Base-by-base conservation (phyloP, 2,113 vertebrate species). In the Gallinago media region DNA sequence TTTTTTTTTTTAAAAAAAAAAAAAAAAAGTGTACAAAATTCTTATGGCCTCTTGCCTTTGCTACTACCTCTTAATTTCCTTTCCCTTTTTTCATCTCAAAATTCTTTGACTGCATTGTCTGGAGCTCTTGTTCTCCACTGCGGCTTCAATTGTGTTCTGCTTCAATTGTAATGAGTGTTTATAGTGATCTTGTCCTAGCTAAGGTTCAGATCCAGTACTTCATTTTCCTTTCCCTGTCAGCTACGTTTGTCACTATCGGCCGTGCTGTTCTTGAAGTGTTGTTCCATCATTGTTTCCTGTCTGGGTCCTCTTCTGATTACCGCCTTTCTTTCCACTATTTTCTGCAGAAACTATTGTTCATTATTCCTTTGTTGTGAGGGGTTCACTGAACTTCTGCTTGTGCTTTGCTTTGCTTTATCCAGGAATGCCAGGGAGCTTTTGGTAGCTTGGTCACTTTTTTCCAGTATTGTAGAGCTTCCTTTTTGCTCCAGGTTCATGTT, bases 41-140 rank as follows among this genome's bases (percentile, higher is more conserved):
- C 31, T 27, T 44, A 21, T 71, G 68, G 34, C 65, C 34, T 80
- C 46, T 85, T 84, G 68, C 42, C 29, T 96, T 89, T 96, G 58
- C 63, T 67, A 8, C 72, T 92, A 36, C 55, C 11, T 83, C 75
- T 90, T 94, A 65, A 88, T 96, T 95, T 92, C 58, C 36, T 91
- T 92, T 88, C 22, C 8, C 7, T 42, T 92, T 92, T 95, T 82
- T 81, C 7, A 52, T 85, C 42, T 94, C 55, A 9, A 0, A 66
- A 71, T 59, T 71, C 55, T 76, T 72, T 67, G 63, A 90, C n/a
- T 71, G 19, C 10, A 2, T 88, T 91, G 25, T 92, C 59, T 54
- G 61, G 34, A 15, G 23, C 27, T 94, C 50, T 86, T 88, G 50
- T 96, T 26, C 71, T 95, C 74, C 17, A 17, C 55, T n/a, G 27